Evolutionary conservation across 2,888 invertebrate genomes (phyloP), one percentile per base, ranked within the genome.

Genomic region (Mycalesis mineus): DNA sequence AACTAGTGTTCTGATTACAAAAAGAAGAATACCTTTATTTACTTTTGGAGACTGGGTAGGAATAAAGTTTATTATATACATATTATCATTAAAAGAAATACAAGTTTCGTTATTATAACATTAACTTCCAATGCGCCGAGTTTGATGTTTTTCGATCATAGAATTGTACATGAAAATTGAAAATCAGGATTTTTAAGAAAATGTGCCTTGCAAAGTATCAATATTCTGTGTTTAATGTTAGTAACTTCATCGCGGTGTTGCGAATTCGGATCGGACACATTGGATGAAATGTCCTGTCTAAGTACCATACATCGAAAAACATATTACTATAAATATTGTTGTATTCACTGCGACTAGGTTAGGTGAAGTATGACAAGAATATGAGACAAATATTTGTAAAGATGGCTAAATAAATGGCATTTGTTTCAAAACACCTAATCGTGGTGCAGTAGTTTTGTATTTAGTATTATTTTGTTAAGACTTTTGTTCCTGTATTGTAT

Each of bases 181-280:
- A 87, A 83, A 77, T 84, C 88, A 86, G 88, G 86, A 88, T 89
- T 88, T 85, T 85, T 82, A 89, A 87, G 79, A 88, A 84, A 88
- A 88, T 89, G 88, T 89, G 88, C 88, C 88, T 89, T 89, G 88
- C 88, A 88, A 88, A 83, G 87, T 84, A 78, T 84, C 88, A 86
- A 84, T 88, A 88, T 88, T 88, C 88, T 88, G 88, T 88, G 88
- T 89, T 88, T 88, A 88, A 88, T 88, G 72, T 85, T 87, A 88
- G 83, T 83, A 77, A 80, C 75, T 78, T 77, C 74, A 75, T 74
- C 72, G 74, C 78, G 80, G 82, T 71, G 73, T 75, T 71, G 79
- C 78, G 77, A 75, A 65, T 58, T 67, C 60, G 67, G 61, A 57
- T 60, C 56, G 67, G 66, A 66, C 57, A 59, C 53, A 49, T 57